Evolutionary conservation across 2,797 vertebrate species (phyloP).

Genomic region (Melopsittacus undulatus): DNA sequence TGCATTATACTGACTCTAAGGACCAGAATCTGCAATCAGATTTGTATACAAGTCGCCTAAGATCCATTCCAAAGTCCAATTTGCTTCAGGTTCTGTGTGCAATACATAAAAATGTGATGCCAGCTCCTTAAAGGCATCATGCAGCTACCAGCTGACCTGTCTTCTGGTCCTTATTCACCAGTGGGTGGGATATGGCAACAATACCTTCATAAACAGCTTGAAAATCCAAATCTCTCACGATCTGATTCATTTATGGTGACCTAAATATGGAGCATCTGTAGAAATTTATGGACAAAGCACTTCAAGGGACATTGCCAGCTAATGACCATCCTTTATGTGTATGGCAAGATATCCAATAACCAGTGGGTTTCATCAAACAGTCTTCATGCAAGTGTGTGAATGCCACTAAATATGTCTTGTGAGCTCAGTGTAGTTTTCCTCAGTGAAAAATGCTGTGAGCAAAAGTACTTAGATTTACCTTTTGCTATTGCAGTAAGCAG

Average conservation of each 20-base stretch:
- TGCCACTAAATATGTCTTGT: neutral
- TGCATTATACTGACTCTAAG: neutral
- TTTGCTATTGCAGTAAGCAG: neutral
- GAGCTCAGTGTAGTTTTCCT: neutral
- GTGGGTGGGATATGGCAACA: neutral
- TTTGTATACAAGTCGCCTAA: neutral
- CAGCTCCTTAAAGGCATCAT: neutral
- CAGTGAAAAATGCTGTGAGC: neutral
- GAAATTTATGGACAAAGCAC: neutral
- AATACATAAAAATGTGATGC: neutral
- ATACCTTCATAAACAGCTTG: neutral
- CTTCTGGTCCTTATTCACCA: neutral
- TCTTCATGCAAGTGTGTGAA: neutral
- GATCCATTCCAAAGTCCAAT: neutral
- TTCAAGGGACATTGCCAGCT: neutral
- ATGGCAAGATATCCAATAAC: neutral
- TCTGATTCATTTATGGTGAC: slow-evolving; percentile 13
- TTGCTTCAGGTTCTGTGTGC: neutral
- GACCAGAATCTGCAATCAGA: neutral
- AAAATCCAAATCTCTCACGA: neutral
- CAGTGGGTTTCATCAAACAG: neutral
- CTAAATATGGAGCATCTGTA: neutral
- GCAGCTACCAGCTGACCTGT: neutral
- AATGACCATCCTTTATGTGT: neutral
- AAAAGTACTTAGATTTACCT: neutral